Evolutionary conservation across 64 coral and sea anemone species (phyloP), one percentile per base, ranked within the genome.

Genomic region (Montipora foliosa): DNA sequence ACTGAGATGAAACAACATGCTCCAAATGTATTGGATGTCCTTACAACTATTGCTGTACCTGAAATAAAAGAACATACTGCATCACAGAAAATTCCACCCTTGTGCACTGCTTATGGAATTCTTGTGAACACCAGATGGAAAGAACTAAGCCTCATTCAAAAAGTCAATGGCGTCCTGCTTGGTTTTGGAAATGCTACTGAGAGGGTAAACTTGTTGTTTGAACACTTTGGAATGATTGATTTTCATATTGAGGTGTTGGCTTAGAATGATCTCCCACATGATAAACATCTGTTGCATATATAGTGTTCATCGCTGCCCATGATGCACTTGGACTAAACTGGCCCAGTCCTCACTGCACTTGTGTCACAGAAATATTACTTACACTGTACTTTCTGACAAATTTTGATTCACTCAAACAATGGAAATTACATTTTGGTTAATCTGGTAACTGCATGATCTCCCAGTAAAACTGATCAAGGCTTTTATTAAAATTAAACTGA

Each of bases 171-270:
- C 29, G 52, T 76, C 19, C 49, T 89, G 8, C 87, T 89, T 55
- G 87, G 74, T 70, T 71, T 47, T 89, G 87, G 87, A 29, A n/a
- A 76, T 89, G 87, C 87, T 16, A 89, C 87, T 76, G 44, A 68
- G 15, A 87, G 69, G 74, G 73, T 71, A 71, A 21, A 71, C 4
- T 71, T 21, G 8, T 71, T 71, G 67, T 71, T 22, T 22, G 67
- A 71, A n/a, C 20, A 71, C 20, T 71, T 22, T 71, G 16, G 17
- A 22, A 21, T 13, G 16, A 21, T 71, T 71, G 20, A 71, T 71
- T n/a, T 71, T 13, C 20, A 66, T 71, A 22, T 71, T 9, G 51
- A 53, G 51, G 4, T 53, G 51, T 53, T 53, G 51, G 51, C 51
- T 8, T 53, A 53, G 51, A 53, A 4, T 53, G 51, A 53, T 53